Evolutionary conservation across 2,113 vertebrate species (phyloP), one percentile per base, ranked within the genome.

Genomic region (Suncus etruscus): DNA sequence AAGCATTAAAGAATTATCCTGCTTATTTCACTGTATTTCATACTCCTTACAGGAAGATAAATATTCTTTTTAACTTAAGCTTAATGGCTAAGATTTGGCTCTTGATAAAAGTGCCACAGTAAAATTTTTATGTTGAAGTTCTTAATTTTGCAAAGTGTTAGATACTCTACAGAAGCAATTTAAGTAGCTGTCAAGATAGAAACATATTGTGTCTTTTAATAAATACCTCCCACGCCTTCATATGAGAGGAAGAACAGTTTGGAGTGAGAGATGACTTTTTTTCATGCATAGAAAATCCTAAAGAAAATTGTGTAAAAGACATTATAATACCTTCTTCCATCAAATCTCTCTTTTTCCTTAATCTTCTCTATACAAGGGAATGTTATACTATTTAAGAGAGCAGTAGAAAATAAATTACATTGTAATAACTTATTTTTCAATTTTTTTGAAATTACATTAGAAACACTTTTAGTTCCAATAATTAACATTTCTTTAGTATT

Each of bases 201-300:
- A 95, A 86, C 54, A 95, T 88, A 93, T 89, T 95, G 87, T 14
- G 0, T 39, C 76, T 86, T 90, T 95, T 95, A 93, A 93, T 90
- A 87, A 82, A 83, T 72, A 58, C 75, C 68, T 94, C 78, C 87
- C 77, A 89, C 70, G 11, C 11, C 45, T 63, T 39, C 24, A 11
- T 11, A 25, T 50, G 32, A 87, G 63, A 79, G 47, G 22, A 87
- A 91, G 78, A 87, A 32, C 51, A 72, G 9, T 89, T 78, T 80
- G 54, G n/a, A 77, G 20, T 31, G 70, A 91, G 68, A 31, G 68
- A n/a, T 90, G 88, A 90, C 29, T 87, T 72, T 45, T 45, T 90
- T 4, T 83, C 25, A 61, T 74, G 50, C 5, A 61, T 63, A 89
- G 11, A 15, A 66, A 58, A 73, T 86, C 68, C 63, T 75, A 78